phyloP scores from a whole-genome alignment of 2,888 invertebrate species.

The Thereva nobilitata region DNA sequence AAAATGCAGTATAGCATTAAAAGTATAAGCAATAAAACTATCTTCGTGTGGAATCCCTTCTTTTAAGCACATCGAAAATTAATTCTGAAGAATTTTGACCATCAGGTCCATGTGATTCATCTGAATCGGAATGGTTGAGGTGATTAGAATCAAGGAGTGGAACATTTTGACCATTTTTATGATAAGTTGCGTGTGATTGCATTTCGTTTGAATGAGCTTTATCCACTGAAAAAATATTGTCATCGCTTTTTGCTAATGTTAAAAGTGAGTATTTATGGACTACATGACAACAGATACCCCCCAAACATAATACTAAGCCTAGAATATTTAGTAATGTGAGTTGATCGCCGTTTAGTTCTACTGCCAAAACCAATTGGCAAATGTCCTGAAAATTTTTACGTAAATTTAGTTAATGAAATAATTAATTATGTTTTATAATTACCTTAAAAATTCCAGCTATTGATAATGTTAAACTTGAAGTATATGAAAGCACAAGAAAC shows the following conservation, averaged over 20 bases:
- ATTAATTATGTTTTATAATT: constrained; percentile 43
- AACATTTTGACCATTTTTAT: constrained; percentile 48
- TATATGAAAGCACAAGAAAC: constrained; percentile 88
- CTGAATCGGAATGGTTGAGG: constrained; percentile 50
- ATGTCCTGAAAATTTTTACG: constrained; percentile 72
- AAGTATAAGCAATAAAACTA: constrained; percentile 3
- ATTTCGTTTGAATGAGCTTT: constrained; percentile 24
- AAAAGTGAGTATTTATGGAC: constrained; percentile 66
- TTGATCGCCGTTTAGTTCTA: constrained; percentile 82
- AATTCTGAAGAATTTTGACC: constrained; percentile 61
- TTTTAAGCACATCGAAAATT: constrained; percentile 63
- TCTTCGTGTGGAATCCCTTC: constrained; percentile 56
- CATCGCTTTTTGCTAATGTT: constrained; percentile 8
- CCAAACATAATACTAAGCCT: constrained; percentile 84
- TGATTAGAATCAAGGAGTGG: constrained; percentile 52
- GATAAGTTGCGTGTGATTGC: constrained; percentile 38
- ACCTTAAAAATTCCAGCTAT: constrained; percentile 98
- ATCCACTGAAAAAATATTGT: constrained; percentile 13
- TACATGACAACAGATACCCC: constrained; percentile 86
- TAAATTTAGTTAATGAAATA: constrained; percentile 7
- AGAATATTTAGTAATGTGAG: constrained; percentile 80
- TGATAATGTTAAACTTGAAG: constrained; percentile 94
- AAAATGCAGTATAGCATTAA: too few species aligned
- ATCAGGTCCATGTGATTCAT: constrained; percentile 54
- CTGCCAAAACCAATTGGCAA: constrained; percentile 86